Base-by-base conservation (phyloP, 2,113 vertebrate genomes). In the Eulacestoma nigropectus region DNA sequence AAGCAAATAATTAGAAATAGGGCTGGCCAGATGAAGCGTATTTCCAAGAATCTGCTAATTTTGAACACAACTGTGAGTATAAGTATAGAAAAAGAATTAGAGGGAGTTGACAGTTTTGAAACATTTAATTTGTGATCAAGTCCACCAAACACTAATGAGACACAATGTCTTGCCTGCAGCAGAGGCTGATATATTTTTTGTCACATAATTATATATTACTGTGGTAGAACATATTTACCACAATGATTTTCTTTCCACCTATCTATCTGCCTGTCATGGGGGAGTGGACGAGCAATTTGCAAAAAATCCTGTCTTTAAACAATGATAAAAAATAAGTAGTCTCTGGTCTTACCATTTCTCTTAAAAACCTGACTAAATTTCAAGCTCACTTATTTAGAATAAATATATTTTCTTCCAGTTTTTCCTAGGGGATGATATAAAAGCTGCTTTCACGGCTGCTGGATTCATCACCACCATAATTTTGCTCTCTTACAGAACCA, bases 101-200 rank as follows among this genome's bases (percentile, higher is more conserved):
- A 85, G 23, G 46, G 49, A 83, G 46, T 3, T 94, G 85, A 79
- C 70, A 80, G 50, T 76, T 96, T 60, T 93, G 94, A 96, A 89
- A 84, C 26, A n/a, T 78, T 46, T 75, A 92, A 93, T 89, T 94
- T 95, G 77, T 89, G 65, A 92, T 89, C 92, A 83, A 82, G 80
- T 89, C 94, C 90, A 94, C 69, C 42, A 89, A 94, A 86, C 80
- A 49, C 87, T 94, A 96, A 95, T 68, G 83, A 96, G 86, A 93
- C 65, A 84, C 56, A 79, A 50, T n/a, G 64, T 52, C 89, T 91
- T 87, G 77, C 65, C 91, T 92, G 57, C 53, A 90, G 90, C 88
- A 92, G 52, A 94, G 80, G 10, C 88, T 52, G 60, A 89, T 92
- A 13, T 27, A 82, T 44, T 90, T 94, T 94, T 92, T 94, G 85